Evolutionary conservation across 2,797 vertebrate genomes (phyloP).

Genomic region (Chaenodraco wilsoni): DNA sequence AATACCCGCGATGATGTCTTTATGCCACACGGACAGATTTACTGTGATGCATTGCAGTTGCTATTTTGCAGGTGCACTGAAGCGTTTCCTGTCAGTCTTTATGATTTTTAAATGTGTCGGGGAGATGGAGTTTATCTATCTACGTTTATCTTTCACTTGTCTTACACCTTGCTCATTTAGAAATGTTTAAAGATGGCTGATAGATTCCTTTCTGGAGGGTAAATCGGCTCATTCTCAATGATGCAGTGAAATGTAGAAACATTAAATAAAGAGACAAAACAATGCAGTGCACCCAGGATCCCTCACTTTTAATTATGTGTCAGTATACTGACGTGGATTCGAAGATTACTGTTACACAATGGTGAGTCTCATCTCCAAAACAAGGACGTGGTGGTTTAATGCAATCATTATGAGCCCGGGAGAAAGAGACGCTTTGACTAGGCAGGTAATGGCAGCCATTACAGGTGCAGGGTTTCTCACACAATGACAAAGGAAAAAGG

Average conservation of each 20-base stretch:
- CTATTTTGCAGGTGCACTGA: constrained; percentile 23
- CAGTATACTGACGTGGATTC: constrained; percentile 34
- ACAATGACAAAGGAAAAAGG: constrained; percentile 57
- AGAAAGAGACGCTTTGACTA: constrained; percentile 50
- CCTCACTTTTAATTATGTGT: constrained; percentile 24
- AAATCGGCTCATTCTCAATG: constrained; percentile 26
- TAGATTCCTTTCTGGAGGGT: constrained; percentile 18
- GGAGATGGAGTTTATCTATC: constrained; percentile 26
- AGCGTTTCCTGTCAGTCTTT: constrained; percentile 38
- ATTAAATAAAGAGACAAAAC: constrained; percentile 36
- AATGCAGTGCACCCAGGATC: constrained; percentile 4
- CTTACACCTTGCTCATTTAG: constrained; percentile 23
- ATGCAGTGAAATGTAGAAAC: constrained; percentile 34
- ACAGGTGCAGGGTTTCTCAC: constrained; percentile 71
- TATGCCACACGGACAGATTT: constrained; percentile 59
- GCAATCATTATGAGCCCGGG: constrained; percentile 48
- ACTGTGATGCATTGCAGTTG: constrained; percentile 39
- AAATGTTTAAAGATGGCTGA: constrained; percentile 10
- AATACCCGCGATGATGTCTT: constrained; percentile 70
- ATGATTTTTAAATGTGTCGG: constrained; percentile 25
- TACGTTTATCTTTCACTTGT: constrained; percentile 14
- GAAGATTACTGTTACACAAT: constrained; percentile 52
- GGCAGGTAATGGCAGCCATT: constrained; percentile 70
- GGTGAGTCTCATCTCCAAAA: constrained; percentile 44
- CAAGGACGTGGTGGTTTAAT: constrained; percentile 49